These are phyloP conservation scores for Microplitis deprimator DNA, from an alignment of 2,888 invertebrate species.

Conservation along the genomic window DNA sequence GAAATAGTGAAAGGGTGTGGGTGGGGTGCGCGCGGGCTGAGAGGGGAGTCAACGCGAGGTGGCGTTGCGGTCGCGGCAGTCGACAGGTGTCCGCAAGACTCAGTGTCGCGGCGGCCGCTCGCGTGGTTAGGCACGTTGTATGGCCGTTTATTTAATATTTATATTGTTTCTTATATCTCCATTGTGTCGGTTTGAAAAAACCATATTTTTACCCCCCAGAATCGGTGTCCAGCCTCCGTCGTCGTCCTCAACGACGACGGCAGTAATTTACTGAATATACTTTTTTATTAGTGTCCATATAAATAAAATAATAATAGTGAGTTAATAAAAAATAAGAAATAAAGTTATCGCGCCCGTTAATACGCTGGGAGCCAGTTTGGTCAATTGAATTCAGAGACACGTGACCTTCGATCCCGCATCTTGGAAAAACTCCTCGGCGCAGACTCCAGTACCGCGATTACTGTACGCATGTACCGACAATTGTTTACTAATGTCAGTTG, in stretches of 20 bases:
- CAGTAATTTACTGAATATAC: not conserved
- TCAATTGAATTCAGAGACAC: constrained; percentile 31
- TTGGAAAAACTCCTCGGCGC: constrained; percentile 39
- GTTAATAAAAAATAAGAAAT: not conserved
- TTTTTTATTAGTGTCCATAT: not conserved
- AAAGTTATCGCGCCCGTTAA: too few relatives aligned
- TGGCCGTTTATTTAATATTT: constrained; percentile 50
- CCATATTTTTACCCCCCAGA: constrained; percentile 21
- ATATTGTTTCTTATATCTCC: constrained; percentile 34
- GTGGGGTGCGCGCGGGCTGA: constrained; percentile 55
- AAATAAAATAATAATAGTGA: not conserved
- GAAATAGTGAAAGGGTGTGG: constrained; percentile 57
- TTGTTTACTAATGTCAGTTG: constrained; percentile 25
- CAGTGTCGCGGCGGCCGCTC: constrained; percentile 71
- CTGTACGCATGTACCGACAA: constrained; percentile 37
- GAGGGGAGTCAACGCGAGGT: constrained; percentile 56
- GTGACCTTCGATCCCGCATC: constrained; percentile 43
- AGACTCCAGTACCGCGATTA: constrained; percentile 36
- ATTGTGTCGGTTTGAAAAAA: constrained; percentile 8
- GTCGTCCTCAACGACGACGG: not conserved
- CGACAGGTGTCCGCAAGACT: constrained; percentile 69
- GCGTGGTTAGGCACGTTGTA: constrained; percentile 64
- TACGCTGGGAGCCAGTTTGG: not conserved
- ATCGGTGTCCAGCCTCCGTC: not conserved
- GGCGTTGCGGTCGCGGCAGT: constrained; percentile 63